Percentiles rank a stretch among this genome's conserved stretches.
Conservation (phyloP, 1,140 invertebrate species). For the Dinoponera quadriceps region DNA sequence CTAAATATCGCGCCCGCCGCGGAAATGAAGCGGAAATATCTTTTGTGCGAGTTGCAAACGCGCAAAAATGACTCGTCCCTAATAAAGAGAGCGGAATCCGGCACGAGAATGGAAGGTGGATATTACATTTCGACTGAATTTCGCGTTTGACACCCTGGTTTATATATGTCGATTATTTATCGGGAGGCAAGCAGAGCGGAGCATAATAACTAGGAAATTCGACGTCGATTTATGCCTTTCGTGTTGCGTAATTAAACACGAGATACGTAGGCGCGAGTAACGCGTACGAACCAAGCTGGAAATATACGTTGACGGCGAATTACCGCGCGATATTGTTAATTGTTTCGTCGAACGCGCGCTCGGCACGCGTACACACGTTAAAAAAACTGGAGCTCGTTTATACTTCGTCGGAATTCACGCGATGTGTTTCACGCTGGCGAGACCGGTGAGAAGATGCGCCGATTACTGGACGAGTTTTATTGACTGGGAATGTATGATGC, state of each 20-base stretch:
- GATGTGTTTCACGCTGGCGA: neutral
- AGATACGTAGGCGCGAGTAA: neutral
- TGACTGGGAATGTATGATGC: conserved; percentile 30
- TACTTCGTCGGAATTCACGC: conserved; percentile 6
- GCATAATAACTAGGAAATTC: conserved; percentile 49
- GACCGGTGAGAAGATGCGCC: neutral
- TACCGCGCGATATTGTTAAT: conserved; percentile 37
- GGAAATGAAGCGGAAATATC: neutral
- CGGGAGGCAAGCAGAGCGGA: neutral
- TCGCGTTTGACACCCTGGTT: neutral
- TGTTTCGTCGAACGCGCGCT: conserved; percentile 20
- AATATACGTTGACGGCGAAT: conserved; percentile 25
- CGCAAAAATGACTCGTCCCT: neutral
- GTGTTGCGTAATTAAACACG: conserved; percentile 24
- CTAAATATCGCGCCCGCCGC: neutral
- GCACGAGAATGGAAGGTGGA: neutral
- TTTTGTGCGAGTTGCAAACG: neutral
- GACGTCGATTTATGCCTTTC: conserved; percentile 12
- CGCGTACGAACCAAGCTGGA: neutral
- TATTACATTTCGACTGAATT: neutral
- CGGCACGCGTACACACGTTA: neutral
- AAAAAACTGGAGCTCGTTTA: conserved; percentile 20
- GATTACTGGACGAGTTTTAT: conserved; percentile 33
- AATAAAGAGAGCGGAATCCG: neutral
- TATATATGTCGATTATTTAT: conserved; percentile 39